A percentile compares a stretch with the other conserved stretches of the same genome.
These are phyloP conservation scores for Acleris literana DNA, from an alignment of 2,888 invertebrate genomes.

Conservation along the genomic window DNA sequence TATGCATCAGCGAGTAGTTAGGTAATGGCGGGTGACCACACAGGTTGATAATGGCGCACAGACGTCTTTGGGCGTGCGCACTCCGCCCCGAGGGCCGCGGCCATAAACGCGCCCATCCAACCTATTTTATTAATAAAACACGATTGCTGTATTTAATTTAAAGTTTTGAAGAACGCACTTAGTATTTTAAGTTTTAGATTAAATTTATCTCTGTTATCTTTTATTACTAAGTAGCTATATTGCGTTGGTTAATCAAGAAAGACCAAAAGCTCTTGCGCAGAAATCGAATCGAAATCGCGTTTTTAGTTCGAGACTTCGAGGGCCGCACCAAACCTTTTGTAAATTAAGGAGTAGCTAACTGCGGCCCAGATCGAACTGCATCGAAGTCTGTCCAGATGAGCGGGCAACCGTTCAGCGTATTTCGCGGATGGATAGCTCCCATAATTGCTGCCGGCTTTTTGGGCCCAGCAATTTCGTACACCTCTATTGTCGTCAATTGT, in stretches of 20 bases:
- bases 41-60: slow-evolving; percentile 52
- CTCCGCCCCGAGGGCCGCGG: slow-evolving; percentile 53
- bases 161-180: neutral
- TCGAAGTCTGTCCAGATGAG: slow-evolving; percentile 34
- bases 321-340: neutral
- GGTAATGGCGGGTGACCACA: slow-evolving; percentile 61
- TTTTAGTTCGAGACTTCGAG: neutral
- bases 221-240: too few species aligned
- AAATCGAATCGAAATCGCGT: too few species aligned
- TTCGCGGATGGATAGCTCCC: slow-evolving; percentile 67
- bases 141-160: slow-evolving; percentile 16
- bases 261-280: too few species aligned
- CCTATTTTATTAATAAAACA: slow-evolving; percentile 36
- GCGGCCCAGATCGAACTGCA: neutral
- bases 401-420: slow-evolving; percentile 56
- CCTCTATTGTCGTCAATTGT: slow-evolving; percentile 44
- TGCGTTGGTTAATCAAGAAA: too few species aligned
- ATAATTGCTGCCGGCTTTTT: slow-evolving; percentile 63
- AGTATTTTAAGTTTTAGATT: too few species aligned
- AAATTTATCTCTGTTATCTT: too few species aligned
- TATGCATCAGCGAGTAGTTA: slow-evolving; percentile 39
- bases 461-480: slow-evolving; percentile 56
- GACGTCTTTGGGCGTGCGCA: slow-evolving; percentile 55
- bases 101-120: slow-evolving; percentile 54
- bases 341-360: neutral